Conservation (phyloP, 2,888 invertebrate genomes). For the Platycnemis pennipes region DNA sequence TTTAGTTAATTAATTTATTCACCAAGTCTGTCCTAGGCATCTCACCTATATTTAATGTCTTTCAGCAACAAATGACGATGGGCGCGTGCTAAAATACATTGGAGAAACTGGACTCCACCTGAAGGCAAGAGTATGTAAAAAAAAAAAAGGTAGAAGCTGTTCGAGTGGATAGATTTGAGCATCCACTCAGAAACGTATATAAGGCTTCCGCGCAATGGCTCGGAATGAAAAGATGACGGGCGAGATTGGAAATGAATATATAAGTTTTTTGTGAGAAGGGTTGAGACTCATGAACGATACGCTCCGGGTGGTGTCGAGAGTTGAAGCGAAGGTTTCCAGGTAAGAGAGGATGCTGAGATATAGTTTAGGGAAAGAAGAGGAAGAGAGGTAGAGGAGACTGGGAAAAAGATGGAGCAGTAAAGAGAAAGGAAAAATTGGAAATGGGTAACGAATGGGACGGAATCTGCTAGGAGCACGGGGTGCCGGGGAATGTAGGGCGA, state of each 20-base stretch:
- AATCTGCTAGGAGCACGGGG: neutral
- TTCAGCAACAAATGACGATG: neutral
- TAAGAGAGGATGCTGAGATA: neutral
- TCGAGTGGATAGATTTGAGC: no score
- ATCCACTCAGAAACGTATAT: no score
- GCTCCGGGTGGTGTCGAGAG: neutral
- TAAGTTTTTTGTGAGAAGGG: neutral
- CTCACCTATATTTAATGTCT: neutral
- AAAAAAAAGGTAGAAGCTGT: no score
- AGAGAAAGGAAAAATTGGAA: neutral
- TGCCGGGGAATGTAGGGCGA: neutral
- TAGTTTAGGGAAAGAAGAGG: neutral
- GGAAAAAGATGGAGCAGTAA: neutral
- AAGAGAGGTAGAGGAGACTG: neutral
- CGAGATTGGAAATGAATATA: conserved; percentile 7
- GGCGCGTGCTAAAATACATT: neutral
- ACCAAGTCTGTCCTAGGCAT: no score
- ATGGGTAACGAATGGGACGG: neutral
- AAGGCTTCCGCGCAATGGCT: neutral
- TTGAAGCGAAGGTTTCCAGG: neutral
- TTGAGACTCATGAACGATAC: neutral
- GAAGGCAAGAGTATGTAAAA: no score
- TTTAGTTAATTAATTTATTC: no score
- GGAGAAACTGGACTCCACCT: no score
- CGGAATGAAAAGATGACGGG: neutral